These are phyloP conservation scores for Dryoscopus gambensis DNA, from an alignment of 2,113 vertebrate species.

Conservation along the genomic window DNA sequence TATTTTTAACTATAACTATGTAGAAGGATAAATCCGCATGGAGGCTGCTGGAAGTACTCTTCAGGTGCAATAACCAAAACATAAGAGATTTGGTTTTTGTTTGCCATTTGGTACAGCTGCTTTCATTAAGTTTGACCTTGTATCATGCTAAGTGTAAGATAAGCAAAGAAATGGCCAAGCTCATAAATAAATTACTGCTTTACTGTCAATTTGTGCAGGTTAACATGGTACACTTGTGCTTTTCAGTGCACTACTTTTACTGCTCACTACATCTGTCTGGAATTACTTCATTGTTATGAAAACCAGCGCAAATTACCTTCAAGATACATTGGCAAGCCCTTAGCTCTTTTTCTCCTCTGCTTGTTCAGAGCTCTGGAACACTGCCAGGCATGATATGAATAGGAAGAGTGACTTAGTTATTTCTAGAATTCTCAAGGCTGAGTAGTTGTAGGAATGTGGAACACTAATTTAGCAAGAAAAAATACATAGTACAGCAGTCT, in stretches of 20 bases:
- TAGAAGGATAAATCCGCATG: not conserved
- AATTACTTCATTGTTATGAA: not conserved
- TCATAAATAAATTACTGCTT: not conserved
- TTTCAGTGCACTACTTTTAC: not conserved
- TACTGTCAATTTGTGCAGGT: not conserved
- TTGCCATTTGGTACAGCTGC: not conserved
- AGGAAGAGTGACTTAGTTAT: conserved; percentile 30
- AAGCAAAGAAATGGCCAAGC: not conserved
- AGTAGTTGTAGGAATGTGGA: not conserved
- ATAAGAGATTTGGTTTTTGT: not conserved
- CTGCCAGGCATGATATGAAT: conserved; percentile 19
- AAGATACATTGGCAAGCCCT: not conserved
- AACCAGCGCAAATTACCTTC: not conserved
- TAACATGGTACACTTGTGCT: not conserved
- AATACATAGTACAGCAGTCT: not conserved
- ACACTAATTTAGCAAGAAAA: not conserved
- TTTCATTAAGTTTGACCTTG: not conserved
- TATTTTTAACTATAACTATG: not conserved
- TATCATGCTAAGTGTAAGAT: not conserved
- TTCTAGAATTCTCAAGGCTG: conserved; percentile 35
- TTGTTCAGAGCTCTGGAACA: not conserved
- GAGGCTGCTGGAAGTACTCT: not conserved
- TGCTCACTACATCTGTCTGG: not conserved
- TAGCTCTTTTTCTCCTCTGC: not conserved
- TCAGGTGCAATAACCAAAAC: not conserved